These are phyloP conservation scores for Microtus montanus DNA, from an alignment of 2,113 vertebrate genomes.

Conservation along the genomic window DNA sequence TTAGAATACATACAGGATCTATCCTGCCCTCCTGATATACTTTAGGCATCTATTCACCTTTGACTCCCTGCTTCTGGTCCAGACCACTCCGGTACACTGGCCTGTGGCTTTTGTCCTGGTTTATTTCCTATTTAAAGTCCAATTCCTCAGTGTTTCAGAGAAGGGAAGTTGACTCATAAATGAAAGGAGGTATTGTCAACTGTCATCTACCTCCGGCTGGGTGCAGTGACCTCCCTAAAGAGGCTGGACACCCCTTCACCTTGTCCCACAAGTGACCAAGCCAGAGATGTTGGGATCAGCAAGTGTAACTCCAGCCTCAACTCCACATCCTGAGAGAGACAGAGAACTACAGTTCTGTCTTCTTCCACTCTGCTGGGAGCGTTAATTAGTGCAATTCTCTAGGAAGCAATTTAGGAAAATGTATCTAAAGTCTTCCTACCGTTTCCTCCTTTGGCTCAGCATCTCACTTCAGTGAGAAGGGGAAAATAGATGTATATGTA, in stretches of 20 bases:
- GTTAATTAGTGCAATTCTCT: background rate
- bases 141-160: background rate
- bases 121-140: slow-evolving; percentile 1
- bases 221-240: background rate
- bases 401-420: slow-evolving; percentile 23
- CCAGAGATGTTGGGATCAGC: background rate
- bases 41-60: background rate
- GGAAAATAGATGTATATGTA: background rate
- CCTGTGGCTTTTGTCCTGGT: background rate
- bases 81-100: background rate
- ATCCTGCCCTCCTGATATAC: no score
- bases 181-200: background rate
- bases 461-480: background rate
- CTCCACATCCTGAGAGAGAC: background rate
- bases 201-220: background rate
- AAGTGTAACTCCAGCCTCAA: background rate
- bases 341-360: background rate
- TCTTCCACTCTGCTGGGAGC: background rate
- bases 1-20: background rate
- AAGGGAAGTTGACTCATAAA: background rate
- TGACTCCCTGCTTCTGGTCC: background rate
- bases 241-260: background rate
- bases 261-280: no score
- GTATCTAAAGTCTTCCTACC: background rate
- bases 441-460: background rate